Evolutionary conservation across 2,113 vertebrate species (phyloP).

Genomic region (Pampusana beccarii): DNA sequence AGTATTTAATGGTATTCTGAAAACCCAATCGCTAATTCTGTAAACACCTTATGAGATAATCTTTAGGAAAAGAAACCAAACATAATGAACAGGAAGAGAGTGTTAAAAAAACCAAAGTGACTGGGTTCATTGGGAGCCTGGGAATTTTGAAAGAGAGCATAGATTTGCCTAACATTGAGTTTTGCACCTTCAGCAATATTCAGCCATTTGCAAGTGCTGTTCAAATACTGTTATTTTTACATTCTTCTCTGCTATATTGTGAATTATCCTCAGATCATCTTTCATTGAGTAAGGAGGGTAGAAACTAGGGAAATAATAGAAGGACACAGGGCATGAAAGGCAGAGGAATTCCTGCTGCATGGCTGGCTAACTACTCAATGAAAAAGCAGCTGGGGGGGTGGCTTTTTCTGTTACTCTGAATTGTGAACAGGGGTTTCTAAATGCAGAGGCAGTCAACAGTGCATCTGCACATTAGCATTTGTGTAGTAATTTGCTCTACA

Average conservation of each 20-base stretch:
- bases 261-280: neutral
- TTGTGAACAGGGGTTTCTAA: neutral
- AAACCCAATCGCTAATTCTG: neutral
- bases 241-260: neutral
- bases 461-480: neutral
- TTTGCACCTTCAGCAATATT: neutral
- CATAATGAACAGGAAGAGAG: neutral
- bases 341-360: neutral
- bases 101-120: neutral
- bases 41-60: neutral
- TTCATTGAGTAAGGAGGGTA: neutral
- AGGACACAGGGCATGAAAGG: neutral
- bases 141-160: neutral
- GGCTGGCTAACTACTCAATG: neutral
- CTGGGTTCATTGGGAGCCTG: neutral
- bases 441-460: neutral
- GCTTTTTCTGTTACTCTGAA: neutral
- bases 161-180: neutral
- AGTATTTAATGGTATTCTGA: neutral
- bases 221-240: neutral
- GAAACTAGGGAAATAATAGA: neutral
- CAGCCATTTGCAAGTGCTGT: neutral
- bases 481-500: slow-evolving; percentile 14
- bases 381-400: neutral
- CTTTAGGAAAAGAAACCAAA: neutral